Base-by-base conservation (phyloP, 2,888 invertebrate species). In the Camptogramma bilineatum region DNA sequence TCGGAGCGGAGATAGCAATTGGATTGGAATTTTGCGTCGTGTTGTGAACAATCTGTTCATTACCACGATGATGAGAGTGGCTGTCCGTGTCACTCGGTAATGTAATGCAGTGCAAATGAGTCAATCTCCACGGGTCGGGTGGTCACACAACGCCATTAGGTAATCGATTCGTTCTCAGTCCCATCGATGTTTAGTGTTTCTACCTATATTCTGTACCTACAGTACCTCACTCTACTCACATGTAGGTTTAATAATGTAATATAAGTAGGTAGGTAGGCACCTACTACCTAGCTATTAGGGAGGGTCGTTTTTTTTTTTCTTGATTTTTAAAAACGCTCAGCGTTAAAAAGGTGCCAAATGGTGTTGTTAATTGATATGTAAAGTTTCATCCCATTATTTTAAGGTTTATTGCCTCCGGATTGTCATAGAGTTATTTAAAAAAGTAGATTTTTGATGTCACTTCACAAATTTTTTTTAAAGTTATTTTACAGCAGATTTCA, bases 101-200 rank as follows among this genome's bases (percentile, higher is more conserved):
- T 91, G 93, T 93, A 91, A 93, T 93, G 89, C 91, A 90, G 91
- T 91, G 93, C 92, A 91, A 91, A 93, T 91, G 92, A 92, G 90
- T 91, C 93, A 91, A 92, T 92, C 93, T 92, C 92, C 78, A 86
- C 86, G 88, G 90, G 84, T 80, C 81, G 84, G 77, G 78, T 85
- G 87, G 86, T 81, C 87, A 88, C 87, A 88, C 82, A 83, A 76
- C 76, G 83, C 90, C 85, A 92, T 93, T 92, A 92, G 86, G 84
- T 89, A 92, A 91, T 92, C 91, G 90, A 91, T 90, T 89, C 82
- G 81, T 86, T 85, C 81, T 81, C 81, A 76, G 76, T 72, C 75
- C 79, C 79, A 76, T 81, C 76, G 75, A 68, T 74, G 74, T 74
- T 77, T 76, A 78, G 72, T 72, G n/a, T n/a, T n/a, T n/a, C n/a